Percentiles rank a stretch among this genome's conserved stretches.
phyloP scores from a whole-genome alignment of 2,888 invertebrate genomes.

The Cerceris ruficornis region DNA sequence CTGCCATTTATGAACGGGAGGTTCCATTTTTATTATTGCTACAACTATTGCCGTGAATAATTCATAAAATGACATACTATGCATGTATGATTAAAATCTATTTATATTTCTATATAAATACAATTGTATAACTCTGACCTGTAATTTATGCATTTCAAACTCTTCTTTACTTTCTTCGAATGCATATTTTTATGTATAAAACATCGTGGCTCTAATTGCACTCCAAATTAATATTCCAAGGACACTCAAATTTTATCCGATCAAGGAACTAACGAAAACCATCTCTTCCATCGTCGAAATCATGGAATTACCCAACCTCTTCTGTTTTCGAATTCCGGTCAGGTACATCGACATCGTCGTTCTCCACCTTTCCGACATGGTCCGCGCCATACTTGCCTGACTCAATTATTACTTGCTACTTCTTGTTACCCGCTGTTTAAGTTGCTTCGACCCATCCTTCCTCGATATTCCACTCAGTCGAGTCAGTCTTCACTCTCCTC shows the following conservation, averaged over 20 bases:
- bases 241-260: conserved; percentile 56
- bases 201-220: conserved; percentile 16
- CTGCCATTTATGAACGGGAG: too few relatives aligned
- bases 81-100: too few relatives aligned
- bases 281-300: conserved; percentile 52
- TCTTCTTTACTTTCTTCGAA: too few relatives aligned
- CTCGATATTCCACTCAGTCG: conserved; percentile 45
- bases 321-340: conserved; percentile 74
- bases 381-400: conserved; percentile 70
- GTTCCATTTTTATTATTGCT: too few relatives aligned
- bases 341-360: conserved; percentile 62
- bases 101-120: too few relatives aligned
- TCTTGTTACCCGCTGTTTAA: conserved; percentile 76
- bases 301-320: conserved; percentile 46
- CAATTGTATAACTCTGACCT: too few relatives aligned
- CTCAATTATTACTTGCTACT: conserved; percentile 77
- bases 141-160: too few relatives aligned
- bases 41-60: too few relatives aligned
- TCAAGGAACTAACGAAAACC: conserved; percentile 49
- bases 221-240: conserved; percentile 56
- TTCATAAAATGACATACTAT: too few relatives aligned
- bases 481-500: conserved; percentile 22
- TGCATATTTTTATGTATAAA: not conserved
- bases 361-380: conserved; percentile 46
- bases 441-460: conserved; percentile 61